Evolutionary conservation across 1,140 invertebrate genomes (phyloP), one percentile per base, ranked within the genome.

Genomic region (Portunus trituberculatus): DNA sequence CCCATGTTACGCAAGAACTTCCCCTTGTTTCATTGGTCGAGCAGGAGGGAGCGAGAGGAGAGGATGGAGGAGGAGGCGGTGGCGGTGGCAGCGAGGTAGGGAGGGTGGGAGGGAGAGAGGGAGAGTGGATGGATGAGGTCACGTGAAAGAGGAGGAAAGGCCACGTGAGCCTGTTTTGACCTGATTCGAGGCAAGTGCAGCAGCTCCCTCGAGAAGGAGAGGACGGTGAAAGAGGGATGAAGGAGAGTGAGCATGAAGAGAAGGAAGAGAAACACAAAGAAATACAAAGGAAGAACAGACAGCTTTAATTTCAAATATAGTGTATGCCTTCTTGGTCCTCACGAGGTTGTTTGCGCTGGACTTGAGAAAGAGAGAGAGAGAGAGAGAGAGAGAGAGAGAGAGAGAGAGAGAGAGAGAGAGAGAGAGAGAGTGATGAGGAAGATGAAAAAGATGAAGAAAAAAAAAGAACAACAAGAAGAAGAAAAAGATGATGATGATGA

Each of bases 131-230:
- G 20, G 16, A n/a, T n/a, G 67, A 76, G n/a, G 67, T 76, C 67
- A 76, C 67, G 67, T 76, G 67, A 76, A 59, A n/a, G 67, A 76
- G n/a, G 67, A n/a, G 52, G 67, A n/a, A n/a, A 76, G 67, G 67
- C 67, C 67, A 76, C 67, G 67, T 76, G 67, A 76, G 52, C 1
- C 20, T n/a, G n/a, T n/a, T 76, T 76, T 76, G 67, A 76, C 67
- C 67, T n/a, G 4, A n/a, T 76, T n/a, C 20, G 67, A n/a, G 67
- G 67, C n/a, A 7, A n/a, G 20, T n/a, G 20, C 39, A 39, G 39
- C 39, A 39, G 39, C 39, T 39, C 39, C 39, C 39, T 39, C 39
- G 39, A 39, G 39, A 39, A 39, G 39, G n/a, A 76, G 67, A 76
- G 67, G 67, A 76, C 6, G 67, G 67, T 12, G 89, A 25, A 91